Evolutionary conservation across 2,797 vertebrate species (phyloP).

Genomic region (Strix occidentalis): DNA sequence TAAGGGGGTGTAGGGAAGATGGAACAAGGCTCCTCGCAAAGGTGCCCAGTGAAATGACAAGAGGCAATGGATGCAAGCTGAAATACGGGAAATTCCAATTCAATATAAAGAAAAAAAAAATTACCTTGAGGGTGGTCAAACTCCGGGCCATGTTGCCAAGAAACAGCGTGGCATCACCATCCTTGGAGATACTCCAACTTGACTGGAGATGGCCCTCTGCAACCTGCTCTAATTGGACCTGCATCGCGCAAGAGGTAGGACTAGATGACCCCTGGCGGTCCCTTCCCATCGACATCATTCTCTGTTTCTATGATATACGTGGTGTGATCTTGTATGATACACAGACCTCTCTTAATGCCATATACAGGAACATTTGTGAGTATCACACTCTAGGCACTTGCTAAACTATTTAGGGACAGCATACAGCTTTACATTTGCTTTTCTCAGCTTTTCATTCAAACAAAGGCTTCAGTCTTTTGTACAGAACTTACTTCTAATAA

Average conservation of each 20-base stretch:
- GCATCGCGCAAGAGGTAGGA: background rate
- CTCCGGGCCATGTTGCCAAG: background rate
- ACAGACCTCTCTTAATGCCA: background rate
- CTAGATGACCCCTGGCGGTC: background rate
- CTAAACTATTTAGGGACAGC: background rate
- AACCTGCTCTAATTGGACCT: conserved; percentile 10
- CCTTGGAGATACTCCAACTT: background rate
- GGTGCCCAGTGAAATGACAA: background rate
- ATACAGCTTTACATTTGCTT: background rate
- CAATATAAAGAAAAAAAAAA: background rate
- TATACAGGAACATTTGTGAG: background rate
- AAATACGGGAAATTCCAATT: background rate
- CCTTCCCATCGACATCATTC: background rate
- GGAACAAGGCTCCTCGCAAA: background rate
- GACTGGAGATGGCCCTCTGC: background rate
- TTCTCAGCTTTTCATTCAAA: background rate
- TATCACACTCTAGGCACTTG: background rate
- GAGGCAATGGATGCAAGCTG: background rate
- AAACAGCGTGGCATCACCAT: background rate
- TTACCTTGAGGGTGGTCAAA: background rate
- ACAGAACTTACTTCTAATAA: background rate
- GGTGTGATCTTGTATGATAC: background rate
- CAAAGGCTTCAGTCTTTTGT: background rate
- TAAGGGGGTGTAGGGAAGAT: background rate
- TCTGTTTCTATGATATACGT: background rate